These are phyloP conservation scores for Thecophora atra DNA, from an alignment of 2,888 invertebrate species.

Conservation along the genomic window DNA sequence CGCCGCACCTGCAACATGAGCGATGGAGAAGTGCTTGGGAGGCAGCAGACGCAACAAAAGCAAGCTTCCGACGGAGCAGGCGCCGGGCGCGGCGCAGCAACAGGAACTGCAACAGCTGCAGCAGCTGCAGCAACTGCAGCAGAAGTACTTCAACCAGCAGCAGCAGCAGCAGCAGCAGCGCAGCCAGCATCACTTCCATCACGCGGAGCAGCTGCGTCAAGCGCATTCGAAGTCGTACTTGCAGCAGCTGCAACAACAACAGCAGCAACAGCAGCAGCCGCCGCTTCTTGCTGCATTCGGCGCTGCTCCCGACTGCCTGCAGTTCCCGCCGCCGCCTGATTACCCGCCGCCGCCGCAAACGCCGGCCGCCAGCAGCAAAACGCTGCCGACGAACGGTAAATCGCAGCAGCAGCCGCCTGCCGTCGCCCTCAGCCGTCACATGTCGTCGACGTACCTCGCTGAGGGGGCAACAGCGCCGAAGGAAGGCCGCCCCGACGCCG, in stretches of 20 bases:
- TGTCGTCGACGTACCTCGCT: conserved; percentile 30
- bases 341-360: conserved; percentile 67
- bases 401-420: conserved; percentile 27
- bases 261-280: conserved; percentile 44
- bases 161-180: conserved; percentile 46
- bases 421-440: conserved; percentile 35
- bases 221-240: conserved; percentile 43
- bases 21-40: conserved; percentile 65
- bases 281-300: conserved; percentile 20
- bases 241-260: conserved; percentile 40
- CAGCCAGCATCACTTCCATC: conserved; percentile 37
- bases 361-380: conserved; percentile 36
- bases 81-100: conserved; percentile 44
- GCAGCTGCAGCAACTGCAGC: conserved; percentile 44
- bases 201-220: conserved; percentile 36
- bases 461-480: conserved; percentile 20
- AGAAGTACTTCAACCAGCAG: conserved; percentile 51
- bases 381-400: conserved; percentile 32
- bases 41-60: conserved; percentile 61
- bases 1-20: conserved; percentile 58
- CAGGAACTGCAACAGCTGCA: conserved; percentile 47
- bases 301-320: conserved; percentile 53
- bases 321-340: conserved; percentile 79
- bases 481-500: neutral
- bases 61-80: conserved; percentile 44